phyloP scores from a whole-genome alignment of 2,797 vertebrate species.

The Molossus molossus region DNA sequence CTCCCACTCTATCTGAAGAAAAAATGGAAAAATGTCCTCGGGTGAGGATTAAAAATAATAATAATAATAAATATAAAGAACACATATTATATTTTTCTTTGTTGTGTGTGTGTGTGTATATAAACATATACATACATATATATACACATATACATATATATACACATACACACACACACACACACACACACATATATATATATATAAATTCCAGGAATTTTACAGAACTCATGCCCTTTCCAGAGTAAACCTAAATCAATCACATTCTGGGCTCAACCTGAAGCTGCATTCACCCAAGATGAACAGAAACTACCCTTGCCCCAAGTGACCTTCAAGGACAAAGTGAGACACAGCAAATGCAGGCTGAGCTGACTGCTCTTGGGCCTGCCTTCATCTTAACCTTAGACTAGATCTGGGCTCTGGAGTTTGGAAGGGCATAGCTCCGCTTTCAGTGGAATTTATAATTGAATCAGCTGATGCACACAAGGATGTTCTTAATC shows the following conservation, averaged over 20 bases:
- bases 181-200: no score
- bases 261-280: constrained; percentile 44
- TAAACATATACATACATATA: no score
- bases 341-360: not conserved
- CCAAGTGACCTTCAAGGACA: not conserved
- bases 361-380: not conserved
- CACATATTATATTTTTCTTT: not conserved
- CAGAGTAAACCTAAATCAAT: not conserved
- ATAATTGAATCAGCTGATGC: not conserved
- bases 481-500: not conserved
- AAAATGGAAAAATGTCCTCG: no score
- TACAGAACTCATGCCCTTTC: constrained; percentile 19
- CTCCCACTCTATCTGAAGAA: no score
- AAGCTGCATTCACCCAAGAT: constrained; percentile 9
- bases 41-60: no score
- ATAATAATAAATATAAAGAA: not conserved
- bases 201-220: not conserved
- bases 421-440: not conserved
- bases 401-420: not conserved
- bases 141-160: no score
- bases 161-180: no score
- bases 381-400: not conserved
- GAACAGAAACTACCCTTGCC: constrained; percentile 8
- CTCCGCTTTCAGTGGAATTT: not conserved
- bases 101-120: not conserved